Base-by-base conservation (phyloP, 1,140 invertebrate species). In the Samia ricini region DNA sequence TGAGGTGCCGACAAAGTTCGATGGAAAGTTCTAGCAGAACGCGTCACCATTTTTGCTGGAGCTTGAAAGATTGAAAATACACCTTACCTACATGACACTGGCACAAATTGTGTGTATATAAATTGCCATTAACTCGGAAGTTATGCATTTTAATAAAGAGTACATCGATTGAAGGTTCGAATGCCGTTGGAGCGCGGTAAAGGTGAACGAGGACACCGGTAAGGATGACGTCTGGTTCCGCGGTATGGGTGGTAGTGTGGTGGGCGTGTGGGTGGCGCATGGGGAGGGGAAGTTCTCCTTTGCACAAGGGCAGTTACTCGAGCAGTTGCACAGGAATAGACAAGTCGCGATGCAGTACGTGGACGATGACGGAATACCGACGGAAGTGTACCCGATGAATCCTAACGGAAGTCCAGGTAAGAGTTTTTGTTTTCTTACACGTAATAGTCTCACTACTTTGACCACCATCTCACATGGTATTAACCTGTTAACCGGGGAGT, bases 231-330 rank as follows among this genome's bases (percentile, higher is more conserved):
- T 99, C 8, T 98, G 99, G 97, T 91, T 99, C 56, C 86, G 92
- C 69, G 96, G 93, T 4, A 98, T 99, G 98, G 93, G 95, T 61
- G 94, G 93, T 6, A 95, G 95, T 3, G 90, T 95, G 0, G 91
- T 99, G 22, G 98, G 98, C 12, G 95, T 99, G 66, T 99, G 98
- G 98, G 93, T 98, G 22, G 97, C 98, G n/a, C 98, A 99, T 80
- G 98, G 97, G 3, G 98, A 99, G 93, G 98, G 98, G 76, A 92
- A 93, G 65, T 94, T 95, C 71, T 91, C 92, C 2, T 94, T 95
- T 68, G 86, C 91, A 8, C 87, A 92, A 15, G 63, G 91, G 0
- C 51, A 80, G 2, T 69, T 96, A 4, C 85, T 95, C 12, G 68
- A 92, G 0, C 80, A 91, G 20, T 63, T 98, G 2, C 89, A 93